Base-by-base conservation (phyloP, 2,888 invertebrate genomes). In the Eupeodes latifasciatus region DNA sequence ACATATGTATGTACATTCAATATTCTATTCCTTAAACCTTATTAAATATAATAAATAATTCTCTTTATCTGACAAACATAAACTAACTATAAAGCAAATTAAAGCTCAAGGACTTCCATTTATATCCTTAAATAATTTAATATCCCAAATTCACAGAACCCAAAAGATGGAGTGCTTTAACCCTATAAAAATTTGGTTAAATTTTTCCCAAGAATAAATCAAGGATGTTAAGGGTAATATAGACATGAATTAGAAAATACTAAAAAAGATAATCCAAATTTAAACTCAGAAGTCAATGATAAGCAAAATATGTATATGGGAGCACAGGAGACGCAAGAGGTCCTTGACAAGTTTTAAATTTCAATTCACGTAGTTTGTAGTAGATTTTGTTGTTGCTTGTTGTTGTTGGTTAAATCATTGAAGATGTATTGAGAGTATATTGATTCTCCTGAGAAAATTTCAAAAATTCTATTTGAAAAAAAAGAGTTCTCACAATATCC, bases 341-440 rank as follows among this genome's bases (percentile, higher is more conserved):
- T 57, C 71, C 71, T 57, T 44, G 27, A 72, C 44, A 59, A 72
- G 5, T 59, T 57, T 59, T 27, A 72, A 72, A 57, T 57, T 57
- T 59, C 57, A 44, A 57, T 72, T 72, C 71, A 72, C 44, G 57
- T 72, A 44, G 1, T 5, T 57, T 16, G 40, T 40, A 4, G 16
- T 57, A 19, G 40, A 1, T 62, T 27, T 27, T 57, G 27, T 14
- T 57, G 11, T 57, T 27, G 14, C 2, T 19, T n/a, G 11, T 27
- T 19, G 10, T 55, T n/a, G 11, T 40, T 4, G 19, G 57, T 11
- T 57, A 64, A 62, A 64, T 49, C 55, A 44, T 47, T 51, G 34
- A 71, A 71, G n/a, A 57, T 10, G 5, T 55, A n/a, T 57, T 27
- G 14, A 59, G 44, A 59, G 72, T 47, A n/a, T 27, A 72, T 72